Evolutionary conservation across 2,113 vertebrate genomes (phyloP), one percentile per base, ranked within the genome.

Genomic region (Calypte anna): DNA sequence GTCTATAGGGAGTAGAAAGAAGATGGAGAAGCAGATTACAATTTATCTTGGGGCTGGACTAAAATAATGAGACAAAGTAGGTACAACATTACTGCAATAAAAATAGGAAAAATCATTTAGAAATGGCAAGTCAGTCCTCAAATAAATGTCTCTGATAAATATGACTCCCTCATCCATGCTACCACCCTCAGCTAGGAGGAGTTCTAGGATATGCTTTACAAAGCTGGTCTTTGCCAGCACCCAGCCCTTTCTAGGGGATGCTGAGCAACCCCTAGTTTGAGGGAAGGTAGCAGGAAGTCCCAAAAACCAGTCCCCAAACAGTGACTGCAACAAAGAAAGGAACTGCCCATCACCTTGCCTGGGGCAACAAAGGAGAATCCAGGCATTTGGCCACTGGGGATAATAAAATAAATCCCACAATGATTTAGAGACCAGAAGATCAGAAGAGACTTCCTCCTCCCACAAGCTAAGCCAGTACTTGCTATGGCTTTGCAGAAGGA

Each of bases 211-310:
- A 16, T 0, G 0, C n/a, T 25, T n/a, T 19, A 13, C 14, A 64
- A n/a, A 61, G 22, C 36, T 4, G 1, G 46, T 50, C 82, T 50
- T 36, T 74, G n/a, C 31, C 63, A 70, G 43, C n/a, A 19, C n/a
- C n/a, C 3, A 12, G 23, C 9, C 14, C 57, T 54, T 48, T 21
- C 43, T 25, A 33, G 27, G 46, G 53, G 31, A 68, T 22, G 44
- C 72, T 48, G 55, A 88, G 62, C 46, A 38, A 4, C 9, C 36
- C 30, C 17, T 0, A 0, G n/a, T 20, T 9, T 0, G 1, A 78
- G 20, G 28, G 31, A 55, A 75, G 12, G 43, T 3, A 30, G 23
- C 24, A n/a, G 20, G 33, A 20, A 83, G 44, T 43, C 10, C 24
- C 46, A 10, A 43, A 40, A 50, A 46, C 1, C 1, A 78, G n/a